Evolutionary conservation across 2,797 vertebrate species (phyloP).

Genomic region (Etheostoma nigrum): DNA sequence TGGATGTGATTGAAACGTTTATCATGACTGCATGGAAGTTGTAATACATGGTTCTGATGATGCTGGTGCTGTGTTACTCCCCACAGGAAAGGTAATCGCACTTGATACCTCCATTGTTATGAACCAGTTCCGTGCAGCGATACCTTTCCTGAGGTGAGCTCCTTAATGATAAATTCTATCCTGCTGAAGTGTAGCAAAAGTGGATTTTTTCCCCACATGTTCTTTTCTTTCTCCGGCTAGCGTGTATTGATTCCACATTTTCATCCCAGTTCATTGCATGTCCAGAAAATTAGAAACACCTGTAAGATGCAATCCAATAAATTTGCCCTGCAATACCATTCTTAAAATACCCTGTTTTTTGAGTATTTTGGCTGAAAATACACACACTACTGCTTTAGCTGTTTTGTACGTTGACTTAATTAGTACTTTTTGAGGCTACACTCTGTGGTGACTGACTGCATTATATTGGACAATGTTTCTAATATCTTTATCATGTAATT

Average conservation of each 20-base stretch:
- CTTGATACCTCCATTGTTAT: conserved; percentile 85
- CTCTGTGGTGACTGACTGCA: background rate
- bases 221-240: background rate
- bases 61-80: conserved; percentile 16
- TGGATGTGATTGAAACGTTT: background rate
- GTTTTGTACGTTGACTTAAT: background rate
- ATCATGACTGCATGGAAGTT: background rate
- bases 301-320: background rate
- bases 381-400: background rate
- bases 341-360: background rate
- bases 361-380: background rate
- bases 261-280: background rate
- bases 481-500: background rate
- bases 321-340: no score
- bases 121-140: conserved; percentile 84
- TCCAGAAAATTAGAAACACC: background rate
- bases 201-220: background rate
- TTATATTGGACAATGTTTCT: background rate
- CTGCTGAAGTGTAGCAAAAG: background rate
- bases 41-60: conserved; percentile 6
- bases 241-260: background rate
- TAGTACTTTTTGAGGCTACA: background rate
- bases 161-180: background rate
- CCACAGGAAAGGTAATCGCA: conserved; percentile 84
- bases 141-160: conserved; percentile 77